These are phyloP conservation scores for Paracentrotus lividus DNA, from an alignment of 53 echinoderm and acorn worm genomes.

Conservation along the genomic window DNA sequence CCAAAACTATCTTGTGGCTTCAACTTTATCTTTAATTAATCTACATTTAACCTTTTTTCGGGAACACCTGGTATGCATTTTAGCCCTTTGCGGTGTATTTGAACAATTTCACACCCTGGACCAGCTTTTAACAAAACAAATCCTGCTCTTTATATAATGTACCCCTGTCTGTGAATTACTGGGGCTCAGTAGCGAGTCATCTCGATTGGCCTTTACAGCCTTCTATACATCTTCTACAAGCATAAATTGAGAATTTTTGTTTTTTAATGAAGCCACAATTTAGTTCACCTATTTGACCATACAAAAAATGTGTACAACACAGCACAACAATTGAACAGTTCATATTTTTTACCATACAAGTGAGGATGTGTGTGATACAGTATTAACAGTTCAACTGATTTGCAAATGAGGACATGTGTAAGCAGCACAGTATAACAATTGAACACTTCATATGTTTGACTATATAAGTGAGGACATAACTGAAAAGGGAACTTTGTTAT, in stretches of 20 bases:
- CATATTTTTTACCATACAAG: constrained; percentile 56
- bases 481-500: constrained; percentile 39
- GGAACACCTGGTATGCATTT: constrained; percentile 54
- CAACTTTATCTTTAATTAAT: constrained; percentile 17
- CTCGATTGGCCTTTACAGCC: constrained; percentile 53
- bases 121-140: constrained; percentile 53
- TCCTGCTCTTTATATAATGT: constrained; percentile 33
- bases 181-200: constrained; percentile 56
- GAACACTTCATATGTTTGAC: no score
- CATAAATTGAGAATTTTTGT: constrained; percentile 38
- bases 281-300: constrained; percentile 55
- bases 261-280: constrained; percentile 34
- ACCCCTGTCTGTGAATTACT: constrained; percentile 47
- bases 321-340: no score
- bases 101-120: constrained; percentile 55
- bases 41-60: constrained; percentile 40
- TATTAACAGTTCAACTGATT: constrained; percentile 48
- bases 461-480: no score
- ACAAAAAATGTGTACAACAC: constrained; percentile 34
- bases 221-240: constrained; percentile 36
- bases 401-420: constrained; percentile 56
- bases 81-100: constrained; percentile 55
- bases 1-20: constrained; percentile 39
- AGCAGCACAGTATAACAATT: no score
- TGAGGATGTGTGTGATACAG: constrained; percentile 47